Conservation (phyloP, 1,140 invertebrate genomes). For the Oedothorax gibbosus region DNA sequence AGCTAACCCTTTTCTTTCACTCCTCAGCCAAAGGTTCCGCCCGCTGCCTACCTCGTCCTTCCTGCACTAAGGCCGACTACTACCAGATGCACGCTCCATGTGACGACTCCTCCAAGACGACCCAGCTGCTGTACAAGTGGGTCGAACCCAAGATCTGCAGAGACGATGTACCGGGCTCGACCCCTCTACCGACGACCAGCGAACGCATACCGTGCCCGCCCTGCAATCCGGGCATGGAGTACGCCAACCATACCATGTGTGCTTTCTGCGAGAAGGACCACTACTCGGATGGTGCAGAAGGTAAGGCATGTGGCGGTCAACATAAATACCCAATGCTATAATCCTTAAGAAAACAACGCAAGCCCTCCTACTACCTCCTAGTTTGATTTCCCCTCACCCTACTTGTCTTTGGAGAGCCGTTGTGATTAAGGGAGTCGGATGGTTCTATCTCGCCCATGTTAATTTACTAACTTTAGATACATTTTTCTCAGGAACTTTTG, state of each 20-base stretch:
- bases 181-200: conserved; percentile 68
- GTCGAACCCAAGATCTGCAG: conserved; percentile 73
- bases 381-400: too few species aligned
- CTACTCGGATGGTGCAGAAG: conserved; percentile 68
- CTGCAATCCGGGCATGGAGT: conserved; percentile 74
- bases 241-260: conserved; percentile 65
- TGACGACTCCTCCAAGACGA: conserved; percentile 70
- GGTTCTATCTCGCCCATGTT: too few species aligned
- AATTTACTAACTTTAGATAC: too few species aligned
- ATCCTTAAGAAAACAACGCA: too few species aligned
- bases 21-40: conserved; percentile 68
- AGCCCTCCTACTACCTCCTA: too few species aligned
- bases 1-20: neutral
- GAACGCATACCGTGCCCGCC: conserved; percentile 70
- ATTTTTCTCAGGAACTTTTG: too few species aligned
- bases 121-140: conserved; percentile 72
- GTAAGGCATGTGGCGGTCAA: conserved; percentile 55
- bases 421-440: too few species aligned
- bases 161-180: conserved; percentile 67
- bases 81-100: conserved; percentile 72
- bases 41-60: conserved; percentile 70
- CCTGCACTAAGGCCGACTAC: conserved; percentile 73
- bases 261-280: conserved; percentile 68
- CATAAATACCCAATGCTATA: too few species aligned
- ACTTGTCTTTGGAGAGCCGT: too few species aligned